Evolutionary conservation across 2,797 vertebrate genomes (phyloP).

Genomic region (Semotilus atromaculatus): DNA sequence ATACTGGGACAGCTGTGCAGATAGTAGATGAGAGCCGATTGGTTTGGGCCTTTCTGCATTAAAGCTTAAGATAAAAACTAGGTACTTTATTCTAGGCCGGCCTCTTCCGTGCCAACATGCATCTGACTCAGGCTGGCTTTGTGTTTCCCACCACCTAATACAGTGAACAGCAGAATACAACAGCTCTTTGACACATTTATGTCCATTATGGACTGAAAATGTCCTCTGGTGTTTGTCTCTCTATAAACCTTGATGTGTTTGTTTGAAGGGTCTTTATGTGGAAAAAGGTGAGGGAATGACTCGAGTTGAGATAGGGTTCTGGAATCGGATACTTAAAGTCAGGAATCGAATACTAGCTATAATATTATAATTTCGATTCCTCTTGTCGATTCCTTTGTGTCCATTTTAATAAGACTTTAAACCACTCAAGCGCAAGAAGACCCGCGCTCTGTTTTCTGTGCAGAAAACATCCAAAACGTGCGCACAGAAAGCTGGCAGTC

Average conservation of each 20-base stretch:
- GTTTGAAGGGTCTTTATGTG: background rate
- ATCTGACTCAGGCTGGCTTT: conserved; percentile 69
- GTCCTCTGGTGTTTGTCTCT: conserved; percentile 17
- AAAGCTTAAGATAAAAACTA: conserved; percentile 75
- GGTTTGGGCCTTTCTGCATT: conserved; percentile 73
- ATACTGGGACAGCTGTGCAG: conserved; percentile 82
- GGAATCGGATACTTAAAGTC: too few relatives aligned
- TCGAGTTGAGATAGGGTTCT: background rate
- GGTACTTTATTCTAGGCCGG: conserved; percentile 77
- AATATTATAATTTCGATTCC: background rate
- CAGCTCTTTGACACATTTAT: conserved; percentile 62
- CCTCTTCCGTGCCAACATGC: conserved; percentile 68
- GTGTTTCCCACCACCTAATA: conserved; percentile 64
- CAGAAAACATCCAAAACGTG: too few relatives aligned
- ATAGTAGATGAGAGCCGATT: conserved; percentile 76
- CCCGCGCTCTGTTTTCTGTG: too few relatives aligned
- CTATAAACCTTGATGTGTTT: conserved; percentile 21
- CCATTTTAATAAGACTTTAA: background rate
- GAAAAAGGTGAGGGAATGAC: background rate
- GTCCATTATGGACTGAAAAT: conserved; percentile 62
- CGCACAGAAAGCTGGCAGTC: too few relatives aligned
- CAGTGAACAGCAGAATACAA: conserved; percentile 61
- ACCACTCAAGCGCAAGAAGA: background rate
- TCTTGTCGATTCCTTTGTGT: background rate
- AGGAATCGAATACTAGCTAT: background rate